Percentiles rank a stretch among this genome's conserved stretches.
These are phyloP conservation scores for Theristicus caerulescens DNA, from an alignment of 2,113 vertebrate genomes.

Conservation along the genomic window DNA sequence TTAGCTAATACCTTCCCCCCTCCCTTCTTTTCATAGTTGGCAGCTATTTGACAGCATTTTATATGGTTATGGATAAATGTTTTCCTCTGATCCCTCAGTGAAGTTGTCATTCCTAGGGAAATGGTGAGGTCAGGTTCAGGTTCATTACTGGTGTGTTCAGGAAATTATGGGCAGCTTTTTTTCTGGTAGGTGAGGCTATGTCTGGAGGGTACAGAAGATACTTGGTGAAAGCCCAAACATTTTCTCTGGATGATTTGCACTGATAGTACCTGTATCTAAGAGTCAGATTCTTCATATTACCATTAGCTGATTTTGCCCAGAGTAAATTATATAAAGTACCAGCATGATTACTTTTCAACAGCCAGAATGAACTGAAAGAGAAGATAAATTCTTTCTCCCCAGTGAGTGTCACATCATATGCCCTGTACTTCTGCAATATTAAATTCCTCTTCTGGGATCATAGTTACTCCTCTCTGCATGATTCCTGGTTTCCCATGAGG, in stretches of 20 bases:
- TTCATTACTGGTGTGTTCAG: not conserved
- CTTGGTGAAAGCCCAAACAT: not conserved
- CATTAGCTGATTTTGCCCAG: fast-evolving
- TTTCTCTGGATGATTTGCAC: not conserved
- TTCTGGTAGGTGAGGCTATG: not conserved
- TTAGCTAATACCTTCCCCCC: not conserved
- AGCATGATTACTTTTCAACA: not conserved
- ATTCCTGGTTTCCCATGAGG: not conserved
- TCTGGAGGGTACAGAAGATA: not conserved
- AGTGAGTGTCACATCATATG: not conserved
- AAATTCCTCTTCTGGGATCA: not conserved
- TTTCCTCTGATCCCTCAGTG: not conserved
- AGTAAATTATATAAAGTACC: not conserved
- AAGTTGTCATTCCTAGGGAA: not conserved
- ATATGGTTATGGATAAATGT: not conserved
- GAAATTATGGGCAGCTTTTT: not conserved
- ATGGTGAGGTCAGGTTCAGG: not conserved
- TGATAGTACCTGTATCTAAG: not conserved
- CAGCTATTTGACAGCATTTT: not conserved
- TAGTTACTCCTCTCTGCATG: not conserved
- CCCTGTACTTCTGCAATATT: not conserved
- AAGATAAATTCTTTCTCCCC: not conserved
- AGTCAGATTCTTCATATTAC: not conserved
- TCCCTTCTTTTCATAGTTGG: not conserved
- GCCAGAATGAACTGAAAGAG: not conserved